Evolutionary conservation across 2,888 invertebrate genomes (phyloP).

Genomic region (Anthophora plumipes): DNA sequence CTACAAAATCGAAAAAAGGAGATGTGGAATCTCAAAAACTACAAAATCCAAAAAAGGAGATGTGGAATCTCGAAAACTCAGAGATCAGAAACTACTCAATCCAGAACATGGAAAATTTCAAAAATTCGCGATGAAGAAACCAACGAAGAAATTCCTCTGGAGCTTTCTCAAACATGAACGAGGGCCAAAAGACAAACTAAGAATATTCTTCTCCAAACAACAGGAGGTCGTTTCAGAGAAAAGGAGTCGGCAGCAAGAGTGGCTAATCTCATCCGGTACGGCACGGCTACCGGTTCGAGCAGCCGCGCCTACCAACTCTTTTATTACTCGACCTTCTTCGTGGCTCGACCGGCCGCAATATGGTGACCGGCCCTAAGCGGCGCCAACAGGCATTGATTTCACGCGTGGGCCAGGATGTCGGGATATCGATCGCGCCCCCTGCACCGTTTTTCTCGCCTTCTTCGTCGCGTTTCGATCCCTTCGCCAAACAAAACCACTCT

Average conservation of each 20-base stretch:
- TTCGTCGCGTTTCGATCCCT: conserved; percentile 42
- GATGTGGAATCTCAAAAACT: too few relatives aligned
- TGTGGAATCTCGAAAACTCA: too few relatives aligned
- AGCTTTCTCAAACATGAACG: too few relatives aligned
- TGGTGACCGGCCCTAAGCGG: conserved; percentile 65
- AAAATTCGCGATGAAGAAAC: too few relatives aligned
- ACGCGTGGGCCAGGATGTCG: conserved; percentile 52
- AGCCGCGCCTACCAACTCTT: conserved; percentile 68
- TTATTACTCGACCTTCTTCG: conserved; percentile 64
- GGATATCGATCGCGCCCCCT: conserved; percentile 55
- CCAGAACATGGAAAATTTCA: too few relatives aligned
- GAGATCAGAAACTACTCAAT: too few relatives aligned
- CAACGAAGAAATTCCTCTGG: too few relatives aligned
- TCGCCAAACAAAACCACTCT: not conserved
- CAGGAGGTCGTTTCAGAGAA: conserved; percentile 68
- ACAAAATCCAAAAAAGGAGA: too few relatives aligned
- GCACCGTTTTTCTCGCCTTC: conserved; percentile 41
- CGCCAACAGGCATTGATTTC: conserved; percentile 60
- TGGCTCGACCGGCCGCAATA: conserved; percentile 57
- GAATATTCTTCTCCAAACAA: conserved; percentile 61
- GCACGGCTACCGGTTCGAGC: conserved; percentile 58
- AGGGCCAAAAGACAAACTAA: not conserved
- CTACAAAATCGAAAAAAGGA: too few relatives aligned
- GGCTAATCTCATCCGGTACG: conserved; percentile 71
- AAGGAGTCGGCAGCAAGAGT: conserved; percentile 57